These are phyloP conservation scores for Microvelia longipes DNA, from an alignment of 1,140 invertebrate genomes.

Conservation along the genomic window DNA sequence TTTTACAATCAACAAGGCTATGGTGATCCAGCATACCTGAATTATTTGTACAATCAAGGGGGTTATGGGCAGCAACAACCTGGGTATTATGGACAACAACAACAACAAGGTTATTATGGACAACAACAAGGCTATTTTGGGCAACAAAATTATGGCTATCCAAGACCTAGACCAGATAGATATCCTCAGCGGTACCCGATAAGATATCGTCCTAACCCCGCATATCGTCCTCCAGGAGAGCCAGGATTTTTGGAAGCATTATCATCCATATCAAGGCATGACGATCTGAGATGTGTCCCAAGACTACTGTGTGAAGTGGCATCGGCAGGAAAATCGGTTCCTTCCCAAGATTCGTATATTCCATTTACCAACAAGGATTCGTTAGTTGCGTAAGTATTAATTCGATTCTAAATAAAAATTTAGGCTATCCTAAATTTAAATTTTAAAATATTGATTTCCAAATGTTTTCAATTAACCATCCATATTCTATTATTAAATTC, in stretches of 20 bases:
- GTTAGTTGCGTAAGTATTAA: constrained; percentile 43
- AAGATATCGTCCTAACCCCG: background rate
- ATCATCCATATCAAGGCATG: constrained; percentile 52
- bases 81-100: too few species aligned
- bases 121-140: background rate
- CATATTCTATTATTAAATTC: too few species aligned
- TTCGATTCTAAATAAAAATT: constrained; percentile 1
- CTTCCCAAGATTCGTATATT: constrained; percentile 29
- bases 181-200: background rate
- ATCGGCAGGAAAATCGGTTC: constrained; percentile 36
- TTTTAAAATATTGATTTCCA: too few species aligned
- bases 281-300: constrained; percentile 59
- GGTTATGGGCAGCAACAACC: background rate
- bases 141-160: background rate
- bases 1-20: background rate
- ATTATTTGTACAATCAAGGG: background rate
- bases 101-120: background rate
- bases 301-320: constrained; percentile 59
- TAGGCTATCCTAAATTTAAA: too few species aligned
- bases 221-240: background rate
- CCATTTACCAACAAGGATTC: constrained; percentile 44
- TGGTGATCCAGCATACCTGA: background rate
- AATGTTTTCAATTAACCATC: too few species aligned
- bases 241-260: constrained; percentile 37
- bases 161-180: background rate